phyloP scores from a whole-genome alignment of 2,113 vertebrate genomes.

The Talpa occidentalis region DNA sequence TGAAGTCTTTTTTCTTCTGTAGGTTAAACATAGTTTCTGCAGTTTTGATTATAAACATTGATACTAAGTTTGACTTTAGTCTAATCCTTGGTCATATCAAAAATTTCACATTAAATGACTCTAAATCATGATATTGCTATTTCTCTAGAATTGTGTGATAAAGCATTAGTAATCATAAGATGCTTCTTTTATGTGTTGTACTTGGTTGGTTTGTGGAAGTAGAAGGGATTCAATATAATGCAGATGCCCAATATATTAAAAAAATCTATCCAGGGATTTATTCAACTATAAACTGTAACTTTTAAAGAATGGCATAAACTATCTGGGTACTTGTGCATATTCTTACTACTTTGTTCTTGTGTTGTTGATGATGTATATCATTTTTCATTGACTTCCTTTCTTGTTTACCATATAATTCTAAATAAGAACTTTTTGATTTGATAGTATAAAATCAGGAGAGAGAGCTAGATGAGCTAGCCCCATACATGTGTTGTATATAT shows the following conservation, averaged over 20 bases:
- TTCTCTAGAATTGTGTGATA: slow-evolving; percentile 33
- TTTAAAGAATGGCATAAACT: slow-evolving; percentile 53
- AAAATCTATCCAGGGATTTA: slow-evolving; percentile 40
- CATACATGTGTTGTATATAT: background rate
- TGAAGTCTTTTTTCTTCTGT: slow-evolving; percentile 34
- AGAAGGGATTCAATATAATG: slow-evolving; percentile 39
- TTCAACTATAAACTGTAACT: slow-evolving; percentile 73
- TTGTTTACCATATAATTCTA: background rate
- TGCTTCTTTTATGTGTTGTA: background rate
- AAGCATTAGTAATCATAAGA: slow-evolving; percentile 21
- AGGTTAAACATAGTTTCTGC: background rate
- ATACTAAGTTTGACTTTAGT: slow-evolving; percentile 10
- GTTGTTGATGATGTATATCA: background rate
- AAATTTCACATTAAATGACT: slow-evolving; percentile 26
- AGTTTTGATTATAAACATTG: background rate
- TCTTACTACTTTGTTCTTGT: slow-evolving; percentile 4
- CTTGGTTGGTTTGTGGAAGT: slow-evolving; percentile 54
- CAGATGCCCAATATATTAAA: slow-evolving; percentile 66
- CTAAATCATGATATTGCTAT: slow-evolving; percentile 9
- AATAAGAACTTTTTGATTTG: slow-evolving; percentile 25
- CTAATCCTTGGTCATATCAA: background rate
- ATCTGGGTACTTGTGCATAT: background rate
- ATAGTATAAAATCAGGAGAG: slow-evolving; percentile 1
- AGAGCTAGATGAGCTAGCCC: background rate
- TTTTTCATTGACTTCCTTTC: slow-evolving; percentile 54